Evolutionary conservation across 2,113 vertebrate species (phyloP).

Genomic region (Heptranchias perlo): DNA sequence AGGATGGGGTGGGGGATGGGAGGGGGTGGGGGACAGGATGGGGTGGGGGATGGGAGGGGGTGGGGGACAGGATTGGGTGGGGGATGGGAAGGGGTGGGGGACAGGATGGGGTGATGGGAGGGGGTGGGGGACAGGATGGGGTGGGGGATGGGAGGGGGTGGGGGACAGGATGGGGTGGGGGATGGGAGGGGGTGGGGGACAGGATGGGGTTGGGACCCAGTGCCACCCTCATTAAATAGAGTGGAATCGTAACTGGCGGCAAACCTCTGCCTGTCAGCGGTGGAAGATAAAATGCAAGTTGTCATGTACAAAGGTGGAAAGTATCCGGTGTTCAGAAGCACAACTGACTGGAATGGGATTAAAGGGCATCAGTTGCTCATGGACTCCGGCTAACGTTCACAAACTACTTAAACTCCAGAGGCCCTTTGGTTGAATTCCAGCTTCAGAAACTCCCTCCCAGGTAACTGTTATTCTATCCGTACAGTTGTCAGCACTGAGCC

Average conservation of each 20-base stretch:
- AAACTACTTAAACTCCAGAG: not conserved
- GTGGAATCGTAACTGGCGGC: not conserved
- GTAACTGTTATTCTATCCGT: constrained; percentile 12
- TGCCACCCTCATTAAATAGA: not conserved
- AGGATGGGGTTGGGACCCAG: not conserved
- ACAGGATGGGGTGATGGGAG: not conserved
- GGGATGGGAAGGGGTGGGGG: not conserved
- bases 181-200: not conserved
- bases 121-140: not conserved
- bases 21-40: not conserved
- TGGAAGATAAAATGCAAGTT: not conserved
- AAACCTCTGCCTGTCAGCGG: not conserved
- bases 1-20: not conserved
- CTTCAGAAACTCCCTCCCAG: not conserved
- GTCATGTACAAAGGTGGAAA: not conserved
- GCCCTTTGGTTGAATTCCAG: not conserved
- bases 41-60: not conserved
- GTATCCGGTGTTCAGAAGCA: not conserved
- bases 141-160: not conserved
- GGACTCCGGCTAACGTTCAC: not conserved
- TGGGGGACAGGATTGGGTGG: too few species aligned
- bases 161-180: not conserved
- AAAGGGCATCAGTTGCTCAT: not conserved
- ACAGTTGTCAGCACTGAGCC: constrained; percentile 12
- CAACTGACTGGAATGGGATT: not conserved